Base-by-base conservation (phyloP, 2,113 vertebrate species). In the Microcebus lehilahytsara region DNA sequence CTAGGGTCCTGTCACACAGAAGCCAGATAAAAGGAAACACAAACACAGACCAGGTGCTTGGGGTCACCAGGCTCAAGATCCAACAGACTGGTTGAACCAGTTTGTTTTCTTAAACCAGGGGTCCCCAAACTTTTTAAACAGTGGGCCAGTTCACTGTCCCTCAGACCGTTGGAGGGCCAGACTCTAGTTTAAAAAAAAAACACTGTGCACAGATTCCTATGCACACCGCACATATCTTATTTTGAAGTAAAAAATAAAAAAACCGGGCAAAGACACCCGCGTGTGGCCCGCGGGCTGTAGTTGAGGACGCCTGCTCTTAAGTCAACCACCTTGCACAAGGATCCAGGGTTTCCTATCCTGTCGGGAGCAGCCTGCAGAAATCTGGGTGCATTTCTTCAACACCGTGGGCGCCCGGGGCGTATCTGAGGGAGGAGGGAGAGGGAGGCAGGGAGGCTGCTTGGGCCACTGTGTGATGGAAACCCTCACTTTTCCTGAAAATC, bases 81-180 rank as follows among this genome's bases (percentile, higher is more conserved):
- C 71, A 84, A 93, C 42, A 60, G 79, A 80, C 87, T 86, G 62
- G 80, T 74, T 53, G 74, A 84, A 83, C 69, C 40, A 75, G 4
- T 72, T 60, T 84, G 34, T 88, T 96, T 95, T 92, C 46, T 71
- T 75, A 86, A 93, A 58, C 94, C 91, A 93, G 2, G 40, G 40
- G 5, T 42, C 40, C 1, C 40, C 40, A 42, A 42, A 42, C 40
- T 42, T 42, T 42, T 42, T 42, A 42, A 42, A 42, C 40, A 42
- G 40, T 4, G 40, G 40, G 40, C 40, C 40, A 42, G 40, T 42
- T 42, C 40, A 42, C 40, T 42, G 40, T 42, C 40, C 30, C 40
- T 42, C 40, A 42, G 40, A 42, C 40, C 40, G 4, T 42, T 42
- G 40, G 40, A 42, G 40, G 40, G 40, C 40, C 40, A 42, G 40